Evolutionary conservation across 2,113 vertebrate genomes (phyloP).

Genomic region (Scortum barcoo): DNA sequence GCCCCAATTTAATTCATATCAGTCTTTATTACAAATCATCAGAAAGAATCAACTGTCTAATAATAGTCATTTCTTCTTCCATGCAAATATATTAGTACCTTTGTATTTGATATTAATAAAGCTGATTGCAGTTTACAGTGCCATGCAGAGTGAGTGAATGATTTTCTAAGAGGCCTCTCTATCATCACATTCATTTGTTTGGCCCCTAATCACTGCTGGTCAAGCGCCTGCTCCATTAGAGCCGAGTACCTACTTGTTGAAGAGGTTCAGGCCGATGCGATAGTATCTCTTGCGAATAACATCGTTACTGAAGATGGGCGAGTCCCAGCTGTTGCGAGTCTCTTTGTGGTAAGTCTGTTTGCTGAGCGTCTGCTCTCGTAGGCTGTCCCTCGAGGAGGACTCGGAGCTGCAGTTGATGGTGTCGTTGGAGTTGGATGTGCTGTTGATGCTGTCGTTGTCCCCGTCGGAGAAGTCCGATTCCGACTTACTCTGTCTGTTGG

Average conservation of each 20-base stretch:
- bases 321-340: conserved; percentile 99
- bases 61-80: background rate
- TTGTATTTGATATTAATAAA: conserved; percentile 2
- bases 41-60: background rate
- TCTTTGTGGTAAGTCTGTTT: conserved; percentile 99
- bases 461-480: conserved; percentile 98
- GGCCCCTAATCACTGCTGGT: background rate
- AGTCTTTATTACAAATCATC: background rate
- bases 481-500: conserved; percentile 95
- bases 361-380: conserved; percentile 95
- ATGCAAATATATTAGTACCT: background rate
- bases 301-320: conserved; percentile 97
- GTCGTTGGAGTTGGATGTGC: conserved; percentile 98
- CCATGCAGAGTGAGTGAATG: background rate
- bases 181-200: background rate
- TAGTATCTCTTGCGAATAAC: conserved; percentile 97
- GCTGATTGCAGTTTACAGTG: background rate
- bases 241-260: conserved; percentile 94
- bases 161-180: conserved; percentile 5
- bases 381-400: conserved; percentile 94
- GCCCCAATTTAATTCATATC: background rate
- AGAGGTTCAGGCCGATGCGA: conserved; percentile 97
- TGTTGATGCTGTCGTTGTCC: conserved; percentile 98
- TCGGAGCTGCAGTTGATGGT: conserved; percentile 99
- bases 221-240: conserved; percentile 24